phyloP scores from a whole-genome alignment of 2,797 vertebrate genomes.

The Schizothorax lantsangensis region DNA sequence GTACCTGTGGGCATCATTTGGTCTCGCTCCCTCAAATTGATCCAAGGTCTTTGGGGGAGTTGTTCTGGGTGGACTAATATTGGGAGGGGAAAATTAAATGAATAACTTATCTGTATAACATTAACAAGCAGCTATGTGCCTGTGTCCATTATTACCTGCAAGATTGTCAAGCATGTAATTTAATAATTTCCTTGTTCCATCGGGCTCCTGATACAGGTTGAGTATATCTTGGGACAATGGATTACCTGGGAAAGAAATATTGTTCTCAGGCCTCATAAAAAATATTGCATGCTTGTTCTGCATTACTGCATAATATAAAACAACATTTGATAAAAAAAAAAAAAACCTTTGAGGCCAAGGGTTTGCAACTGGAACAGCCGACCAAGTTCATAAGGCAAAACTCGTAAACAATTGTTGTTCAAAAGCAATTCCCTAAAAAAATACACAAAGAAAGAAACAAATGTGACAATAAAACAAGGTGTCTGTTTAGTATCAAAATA shows the following conservation, averaged over 20 bases:
- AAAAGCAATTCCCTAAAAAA: slow-evolving; percentile 97
- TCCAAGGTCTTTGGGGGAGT: slow-evolving; percentile 98
- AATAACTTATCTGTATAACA: background rate
- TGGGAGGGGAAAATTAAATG: slow-evolving; percentile 11
- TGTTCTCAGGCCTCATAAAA: background rate
- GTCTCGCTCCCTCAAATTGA: slow-evolving; percentile 97
- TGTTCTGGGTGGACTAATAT: slow-evolving; percentile 95
- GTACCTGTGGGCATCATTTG: slow-evolving; percentile 93
- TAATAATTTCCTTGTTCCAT: slow-evolving; percentile 98
- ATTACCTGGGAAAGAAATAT: slow-evolving; percentile 84
- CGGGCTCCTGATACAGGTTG: slow-evolving; percentile 96
- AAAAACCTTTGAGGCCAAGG: slow-evolving; percentile 92
- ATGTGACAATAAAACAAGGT: background rate
- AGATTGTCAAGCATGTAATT: slow-evolving; percentile 99
- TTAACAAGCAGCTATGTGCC: background rate
- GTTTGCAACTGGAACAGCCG: slow-evolving; percentile 98
- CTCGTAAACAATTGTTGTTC: slow-evolving; percentile 99
- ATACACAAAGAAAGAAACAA: background rate
- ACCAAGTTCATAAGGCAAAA: slow-evolving; percentile 99
- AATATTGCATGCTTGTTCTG: background rate
- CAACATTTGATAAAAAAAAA: background rate
- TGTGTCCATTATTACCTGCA: slow-evolving; percentile 81
- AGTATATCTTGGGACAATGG: slow-evolving; percentile 99
- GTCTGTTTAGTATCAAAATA: background rate
- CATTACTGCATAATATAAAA: background rate